Percentiles rank a stretch among this genome's conserved stretches.
phyloP scores from a whole-genome alignment of 2,113 vertebrate genomes.

The Phoxinus phoxinus region DNA sequence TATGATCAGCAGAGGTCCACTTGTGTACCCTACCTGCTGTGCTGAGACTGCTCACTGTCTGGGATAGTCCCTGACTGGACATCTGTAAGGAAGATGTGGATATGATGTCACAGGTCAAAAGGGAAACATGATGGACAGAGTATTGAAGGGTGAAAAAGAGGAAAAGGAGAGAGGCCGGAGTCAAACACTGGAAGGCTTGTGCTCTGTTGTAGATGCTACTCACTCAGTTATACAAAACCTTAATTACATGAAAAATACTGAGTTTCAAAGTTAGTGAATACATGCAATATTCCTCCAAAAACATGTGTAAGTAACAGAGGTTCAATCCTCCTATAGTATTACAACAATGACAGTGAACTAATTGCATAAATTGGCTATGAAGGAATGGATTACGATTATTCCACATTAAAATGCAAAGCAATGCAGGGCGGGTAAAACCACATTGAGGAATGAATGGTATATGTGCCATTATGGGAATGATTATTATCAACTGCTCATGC shows the following conservation, averaged over 20 bases:
- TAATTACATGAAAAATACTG: too few relatives aligned
- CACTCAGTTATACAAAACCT: not conserved
- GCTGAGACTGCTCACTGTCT: slow-evolving; percentile 88
- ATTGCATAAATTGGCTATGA: not conserved
- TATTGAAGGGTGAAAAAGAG: not conserved
- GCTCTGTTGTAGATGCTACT: not conserved
- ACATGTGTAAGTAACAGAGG: not conserved
- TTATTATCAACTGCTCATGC: slow-evolving; percentile 46
- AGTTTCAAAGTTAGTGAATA: not conserved
- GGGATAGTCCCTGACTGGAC: slow-evolving; percentile 78
- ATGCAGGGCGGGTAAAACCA: slow-evolving; percentile 33
- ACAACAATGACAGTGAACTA: not conserved
- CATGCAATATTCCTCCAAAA: not conserved
- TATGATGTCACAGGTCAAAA: slow-evolving; percentile 8
- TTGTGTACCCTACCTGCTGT: slow-evolving; percentile 78
- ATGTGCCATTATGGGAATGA: not conserved
- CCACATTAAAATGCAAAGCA: slow-evolving; percentile 17
- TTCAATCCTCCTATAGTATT: not conserved
- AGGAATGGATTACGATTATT: not conserved
- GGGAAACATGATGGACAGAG: slow-evolving; percentile 10
- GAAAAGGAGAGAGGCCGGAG: not conserved
- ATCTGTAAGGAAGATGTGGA: slow-evolving; percentile 66
- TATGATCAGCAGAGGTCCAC: not conserved
- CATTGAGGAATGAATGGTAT: slow-evolving; percentile 19
- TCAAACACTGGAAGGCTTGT: not conserved